Evolutionary conservation across 2,113 vertebrate genomes (phyloP), one percentile per base, ranked within the genome.

Genomic region (Pedionomus torquatus): DNA sequence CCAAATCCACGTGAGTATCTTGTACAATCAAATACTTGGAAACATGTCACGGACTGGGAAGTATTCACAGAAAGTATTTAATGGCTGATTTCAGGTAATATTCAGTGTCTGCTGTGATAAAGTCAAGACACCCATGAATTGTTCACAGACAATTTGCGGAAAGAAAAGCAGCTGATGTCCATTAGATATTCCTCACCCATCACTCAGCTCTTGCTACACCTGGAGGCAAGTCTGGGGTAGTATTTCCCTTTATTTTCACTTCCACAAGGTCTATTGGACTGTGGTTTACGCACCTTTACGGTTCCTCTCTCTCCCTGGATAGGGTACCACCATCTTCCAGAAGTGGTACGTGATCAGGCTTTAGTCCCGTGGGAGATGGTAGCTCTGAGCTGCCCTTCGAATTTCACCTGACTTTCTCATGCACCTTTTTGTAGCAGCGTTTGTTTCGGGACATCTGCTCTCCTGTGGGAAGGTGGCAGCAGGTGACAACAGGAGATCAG

Each of bases 401-500:
- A 0, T 51, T 81, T 87, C 94, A n/a, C 69, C 88, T 63, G 79
- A 39, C 35, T 68, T 54, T 41, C 30, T 13, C 4, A 0, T 78
- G 63, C 25, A 60, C 61, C 31, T 28, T 82, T 17, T 31, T 9
- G 31, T 17, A 83, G 76, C 48, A 18, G 51, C 0, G 0, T 65
- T 77, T 72, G 65, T 87, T 87, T 79, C 2, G 18, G 86, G 95
- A 93, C 95, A 97, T 91, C 90, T 96, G 92, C 35, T 93, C 65
- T 90, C 70, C 82, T 17, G 43, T 89, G 90, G 95, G 95, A 71
- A 89, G 88, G 95, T 86, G 88, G 72, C 83, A 93, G 92, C 83
- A 92, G 95, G 90, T 90, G 95, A 80, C 89, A 87, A 65, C 41
- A 6, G 1, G 52, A 86, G 88, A 87, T 43, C 84, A 48, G 35